Evolutionary conservation across 2,797 vertebrate genomes (phyloP).

Genomic region (Notolepis coatsorum): DNA sequence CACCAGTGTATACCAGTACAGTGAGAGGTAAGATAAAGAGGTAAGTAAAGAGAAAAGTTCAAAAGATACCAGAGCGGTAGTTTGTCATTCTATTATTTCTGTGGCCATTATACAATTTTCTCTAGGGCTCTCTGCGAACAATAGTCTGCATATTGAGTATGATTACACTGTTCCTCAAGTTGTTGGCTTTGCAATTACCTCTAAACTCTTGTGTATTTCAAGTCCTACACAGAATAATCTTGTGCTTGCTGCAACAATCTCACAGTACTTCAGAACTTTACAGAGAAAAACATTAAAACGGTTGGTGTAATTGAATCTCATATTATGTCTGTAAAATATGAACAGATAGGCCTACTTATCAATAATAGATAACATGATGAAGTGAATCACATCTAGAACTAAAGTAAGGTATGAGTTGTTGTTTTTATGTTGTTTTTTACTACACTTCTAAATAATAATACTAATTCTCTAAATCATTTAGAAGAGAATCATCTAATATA

Average conservation of each 20-base stretch:
- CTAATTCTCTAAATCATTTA: too few species aligned
- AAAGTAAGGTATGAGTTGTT: too few species aligned
- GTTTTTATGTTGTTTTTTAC: too few species aligned
- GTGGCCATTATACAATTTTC: constrained; percentile 58
- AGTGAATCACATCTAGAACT: constrained; percentile 46
- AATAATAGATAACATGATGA: constrained; percentile 23
- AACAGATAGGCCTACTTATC: constrained; percentile 23
- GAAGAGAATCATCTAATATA: too few species aligned
- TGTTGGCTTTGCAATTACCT: constrained; percentile 77
- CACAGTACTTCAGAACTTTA: constrained; percentile 58
- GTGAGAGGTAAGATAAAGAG: constrained; percentile 15
- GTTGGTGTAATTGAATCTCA: constrained; percentile 67
- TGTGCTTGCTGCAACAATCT: constrained; percentile 67
- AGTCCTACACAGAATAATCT: constrained; percentile 66
- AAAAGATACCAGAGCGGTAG: constrained; percentile 24
- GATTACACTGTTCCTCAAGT: constrained; percentile 69
- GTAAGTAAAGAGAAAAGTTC: constrained; percentile 17
- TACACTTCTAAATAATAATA: too few species aligned
- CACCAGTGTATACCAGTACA: constrained; percentile 24
- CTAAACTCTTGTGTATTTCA: constrained; percentile 71
- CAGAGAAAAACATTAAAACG: constrained; percentile 42
- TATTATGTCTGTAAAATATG: constrained; percentile 56
- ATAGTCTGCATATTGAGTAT: constrained; percentile 49
- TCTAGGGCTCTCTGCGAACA: constrained; percentile 49
- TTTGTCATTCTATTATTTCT: constrained; percentile 47